Base-by-base conservation (phyloP, 2,797 vertebrate genomes). In the Lagorchestes hirsutus region DNA sequence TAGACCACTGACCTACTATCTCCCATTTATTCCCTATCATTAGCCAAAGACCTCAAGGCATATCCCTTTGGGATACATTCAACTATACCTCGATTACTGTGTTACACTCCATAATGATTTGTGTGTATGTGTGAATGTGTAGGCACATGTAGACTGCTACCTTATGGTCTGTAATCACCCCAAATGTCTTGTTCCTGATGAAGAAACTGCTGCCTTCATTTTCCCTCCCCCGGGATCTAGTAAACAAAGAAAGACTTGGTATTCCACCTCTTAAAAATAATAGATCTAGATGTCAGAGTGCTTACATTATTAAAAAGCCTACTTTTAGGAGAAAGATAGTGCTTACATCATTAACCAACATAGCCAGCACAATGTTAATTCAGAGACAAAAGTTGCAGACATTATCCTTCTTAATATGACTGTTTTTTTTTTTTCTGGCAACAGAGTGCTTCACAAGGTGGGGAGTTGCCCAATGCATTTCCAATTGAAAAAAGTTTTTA, bases 401-500 rank as follows among this genome's bases (percentile, higher is more conserved):
- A 27, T 9, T 24, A 14, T 46, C 40, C 27, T 87, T 27, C 3
- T 27, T 46, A 57, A 14, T 34, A 55, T 94, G 57, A 13, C 28
- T 96, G 50, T 87, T 95, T 91, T 92, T 90, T 56, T 95, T 95
- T 91, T 92, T 22, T 82, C 34, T 97, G 82, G 92, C 5, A 34
- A 92, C 92, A 87, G 18, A 87, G 4, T 92, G 28, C 93, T 58
- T 93, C 95, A 93, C 27, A 87, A 57, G 91, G 91, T 67, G n/a
- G 0, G 82, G 28, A 96, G 93, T 59, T 82, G 22, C 74, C 22
- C 29, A 96, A 94, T 22, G 52, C 3, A 91, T 67, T 97, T 8
- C 18, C 18, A 82, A 9, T 56, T 93, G 55, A 98, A 95, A 93
- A 90, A 93, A 95, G 93, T 74, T 95, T 97, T 97, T 93, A 92